Base-by-base conservation (phyloP, 2,888 invertebrate species). In the Dryocosmus kuriphilus region DNA sequence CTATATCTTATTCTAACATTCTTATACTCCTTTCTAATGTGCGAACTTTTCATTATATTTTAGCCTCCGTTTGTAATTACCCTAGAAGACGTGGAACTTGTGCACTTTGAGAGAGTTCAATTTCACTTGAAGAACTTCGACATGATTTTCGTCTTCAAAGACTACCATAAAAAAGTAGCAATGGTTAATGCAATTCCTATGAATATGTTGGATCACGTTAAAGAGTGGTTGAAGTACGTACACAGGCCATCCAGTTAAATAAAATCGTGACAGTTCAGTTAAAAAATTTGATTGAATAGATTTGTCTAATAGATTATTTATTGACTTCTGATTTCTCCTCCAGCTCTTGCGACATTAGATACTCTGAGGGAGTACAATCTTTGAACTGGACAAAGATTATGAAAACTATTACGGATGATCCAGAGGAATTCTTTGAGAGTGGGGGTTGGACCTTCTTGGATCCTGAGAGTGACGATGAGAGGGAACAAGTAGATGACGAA, bases 181-280 rank as follows among this genome's bases (percentile, higher is more conserved):
- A 98, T 98, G 97, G 97, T 99, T 3, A 99, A 98, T 90, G 98
- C 99, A n/a, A 98, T 99, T 89, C 99, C 99, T 0, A 99, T 99
- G 98, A 97, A 97, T 91, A 96, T 98, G 96, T 94, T 99, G 91
- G 99, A 99, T 93, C 98, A 98, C 92, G 98, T 99, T 2, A 99
- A 99, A 92, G 99, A 99, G 92, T 99, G 99, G 99, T 93, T 99
- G 0, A 98, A 99, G 97, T 98, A 91, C 94, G 96, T 94, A 76
- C 1, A 27, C 7, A 16, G 1, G 2, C 60, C 27, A 60, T 71
- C 9, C 5, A n/a, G n/a, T 38, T 16, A 5, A 27, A 5, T 19
- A 24, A 24, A 65, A 41, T 41, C 9, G 22, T 38, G 22, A 38
- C 5, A 16, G 11, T 16, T 41, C 9, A 38, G 22, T 65, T 22